Conservation (phyloP, 2,113 vertebrate species). For the Callipepla californica region DNA sequence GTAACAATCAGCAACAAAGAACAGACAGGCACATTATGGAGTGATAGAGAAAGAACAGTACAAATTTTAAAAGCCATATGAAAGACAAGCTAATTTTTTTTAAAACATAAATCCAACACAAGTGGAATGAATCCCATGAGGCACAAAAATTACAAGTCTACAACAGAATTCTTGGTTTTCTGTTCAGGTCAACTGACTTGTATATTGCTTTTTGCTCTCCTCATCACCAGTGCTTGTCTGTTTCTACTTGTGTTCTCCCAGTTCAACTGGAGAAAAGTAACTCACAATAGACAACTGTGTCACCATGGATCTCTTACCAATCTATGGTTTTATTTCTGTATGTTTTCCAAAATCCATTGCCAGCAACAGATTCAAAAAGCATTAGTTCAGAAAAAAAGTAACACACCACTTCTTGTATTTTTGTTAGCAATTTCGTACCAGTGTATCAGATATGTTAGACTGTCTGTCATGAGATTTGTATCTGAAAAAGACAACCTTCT, state of each 20-base stretch:
- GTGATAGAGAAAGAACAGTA: conserved; percentile 37
- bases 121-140: conserved; percentile 11
- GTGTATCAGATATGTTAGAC: conserved; percentile 22
- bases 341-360: conserved; percentile 45
- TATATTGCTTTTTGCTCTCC: conserved; percentile 59
- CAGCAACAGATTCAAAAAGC: conserved; percentile 60
- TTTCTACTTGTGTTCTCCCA: conserved; percentile 2
- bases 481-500: background rate
- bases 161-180: background rate
- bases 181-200: conserved; percentile 23
- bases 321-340: background rate
- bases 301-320: background rate
- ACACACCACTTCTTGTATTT: background rate
- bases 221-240: background rate
- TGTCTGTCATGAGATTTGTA: background rate
- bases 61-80: conserved; percentile 38
- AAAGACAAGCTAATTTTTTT: conserved; percentile 1
- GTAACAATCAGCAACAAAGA: conserved; percentile 65
- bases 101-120: conserved; percentile 39
- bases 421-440: conserved; percentile 34
- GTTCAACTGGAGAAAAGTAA: conserved; percentile 45
- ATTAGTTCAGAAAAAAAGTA: background rate
- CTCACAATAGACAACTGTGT: conserved; percentile 17
- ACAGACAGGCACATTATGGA: conserved; percentile 57
- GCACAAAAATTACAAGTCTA: conserved; percentile 44